Base-by-base conservation (phyloP, 1,140 invertebrate genomes). In the Drosophila serrata region DNA sequence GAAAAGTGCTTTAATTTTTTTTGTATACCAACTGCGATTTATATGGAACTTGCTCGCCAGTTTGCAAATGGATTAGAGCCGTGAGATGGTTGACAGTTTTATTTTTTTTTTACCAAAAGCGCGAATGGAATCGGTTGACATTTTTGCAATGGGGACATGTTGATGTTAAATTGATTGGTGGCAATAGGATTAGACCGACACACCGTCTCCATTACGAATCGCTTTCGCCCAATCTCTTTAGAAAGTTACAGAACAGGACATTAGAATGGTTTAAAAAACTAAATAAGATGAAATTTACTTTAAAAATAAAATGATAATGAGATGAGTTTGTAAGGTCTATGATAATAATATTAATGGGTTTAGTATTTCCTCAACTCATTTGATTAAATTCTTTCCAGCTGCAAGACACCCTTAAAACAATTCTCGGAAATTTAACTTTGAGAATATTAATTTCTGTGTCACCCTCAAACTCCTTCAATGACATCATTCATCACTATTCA, bases 21-120 rank as follows among this genome's bases (percentile, higher is more conserved):
- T 63, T 63, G 63, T 43, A 22, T 22, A 15, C 31, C 27, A 61
- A 62, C 46, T 63, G 49, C 77, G 79, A 82, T 87, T 86, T 82
- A 65, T 77, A 82, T 58, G 40, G 15, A 53, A 64, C 64, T 61
- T 67, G 63, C 42, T 59, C 24, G 24, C 35, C 46, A 45, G 58
- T 42, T 55, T 33, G 61, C 75, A 79, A 86, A 87, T 87, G 79
- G 79, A 85, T 82, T 75, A 75, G 62, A 79, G 58, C 61, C 61
- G 57, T 75, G 61, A 63, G 63, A 62, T 53, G 61, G 45, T 48
- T 86, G 82, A 86, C 82, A 82, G 64, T 55, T 53, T n/a, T n/a
- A n/a, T n/a, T n/a, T n/a, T n/a, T n/a, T 75, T 55, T 46, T 55
- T 75, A 33, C n/a, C 13, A 15, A 33, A 15, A 22, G 4, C 19